A percentile compares a stretch with the other conserved stretches of the same genome.
Evolutionary conservation across 1,140 invertebrate species (phyloP).

Genomic region (Drosophila kepulauana): DNA sequence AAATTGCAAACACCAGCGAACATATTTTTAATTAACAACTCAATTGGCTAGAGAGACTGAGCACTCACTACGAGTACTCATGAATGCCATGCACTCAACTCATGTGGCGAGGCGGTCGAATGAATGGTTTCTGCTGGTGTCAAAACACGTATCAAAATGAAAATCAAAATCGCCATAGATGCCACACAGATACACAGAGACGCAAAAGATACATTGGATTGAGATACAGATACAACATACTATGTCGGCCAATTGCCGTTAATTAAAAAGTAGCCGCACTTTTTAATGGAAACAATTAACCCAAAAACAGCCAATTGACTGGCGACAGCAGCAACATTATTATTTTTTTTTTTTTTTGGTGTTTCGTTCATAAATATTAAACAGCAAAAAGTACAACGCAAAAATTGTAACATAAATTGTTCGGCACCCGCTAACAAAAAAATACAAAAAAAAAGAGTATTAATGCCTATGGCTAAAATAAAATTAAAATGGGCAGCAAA

Average conservation of each 20-base stretch:
- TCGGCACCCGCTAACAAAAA: conserved; percentile 4
- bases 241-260: conserved; percentile 72
- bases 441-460: conserved; percentile 12
- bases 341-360: conserved; percentile 18
- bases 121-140: conserved; percentile 55
- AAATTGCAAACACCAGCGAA: conserved; percentile 26
- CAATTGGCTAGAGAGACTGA: conserved; percentile 56
- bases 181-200: conserved; percentile 26
- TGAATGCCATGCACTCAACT: conserved; percentile 22
- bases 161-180: conserved; percentile 67
- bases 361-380: conserved; percentile 49
- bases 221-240: conserved; percentile 35
- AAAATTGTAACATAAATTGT: conserved; percentile 60
- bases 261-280: conserved; percentile 83
- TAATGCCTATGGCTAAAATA: conserved; percentile 30
- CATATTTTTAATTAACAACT: conserved; percentile 78
- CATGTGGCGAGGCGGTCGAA: neutral
- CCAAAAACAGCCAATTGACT: conserved; percentile 78
- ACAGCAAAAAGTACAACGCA: conserved; percentile 27
- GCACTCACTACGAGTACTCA: conserved; percentile 33
- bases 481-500: conserved; percentile 31
- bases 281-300: conserved; percentile 85
- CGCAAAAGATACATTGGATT: conserved; percentile 20
- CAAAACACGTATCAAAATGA: conserved; percentile 80
- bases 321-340: conserved; percentile 55